phyloP scores from a whole-genome alignment of 2,113 vertebrate genomes.

The Clarias gariepinus region DNA sequence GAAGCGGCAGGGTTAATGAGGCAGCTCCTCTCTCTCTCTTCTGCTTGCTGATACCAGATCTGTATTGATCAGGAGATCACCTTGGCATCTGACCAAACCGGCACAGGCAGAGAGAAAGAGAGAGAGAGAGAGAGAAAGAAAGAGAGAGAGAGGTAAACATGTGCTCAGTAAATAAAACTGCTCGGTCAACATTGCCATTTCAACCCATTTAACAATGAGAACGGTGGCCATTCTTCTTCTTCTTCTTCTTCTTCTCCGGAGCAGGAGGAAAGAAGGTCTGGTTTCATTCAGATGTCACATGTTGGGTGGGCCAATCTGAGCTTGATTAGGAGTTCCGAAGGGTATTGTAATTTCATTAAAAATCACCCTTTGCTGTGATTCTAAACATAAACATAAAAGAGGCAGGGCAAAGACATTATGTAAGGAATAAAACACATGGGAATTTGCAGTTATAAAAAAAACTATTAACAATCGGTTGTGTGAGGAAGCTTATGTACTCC shows the following conservation, averaged over 20 bases:
- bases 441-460: not conserved
- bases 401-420: not conserved
- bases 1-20: constrained; percentile 49
- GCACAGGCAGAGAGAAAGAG: constrained; percentile 57
- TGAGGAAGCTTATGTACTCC: not conserved
- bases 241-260: constrained; percentile 29
- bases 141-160: constrained; percentile 69
- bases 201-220: constrained; percentile 71
- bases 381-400: constrained; percentile 6
- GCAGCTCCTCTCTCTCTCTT: constrained; percentile 61
- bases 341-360: constrained; percentile 24
- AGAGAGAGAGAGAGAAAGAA: not conserved
- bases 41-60: constrained; percentile 64
- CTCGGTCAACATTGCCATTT: constrained; percentile 72
- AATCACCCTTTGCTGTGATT: not conserved
- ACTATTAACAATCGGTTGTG: not conserved
- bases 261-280: constrained; percentile 34
- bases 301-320: constrained; percentile 43
- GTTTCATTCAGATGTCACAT: constrained; percentile 41
- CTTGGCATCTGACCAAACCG: constrained; percentile 72
- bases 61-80: constrained; percentile 73
- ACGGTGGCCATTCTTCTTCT: constrained; percentile 42
- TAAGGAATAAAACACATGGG: not conserved
- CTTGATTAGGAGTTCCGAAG: constrained; percentile 21
- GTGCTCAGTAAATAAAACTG: constrained; percentile 73